Percentiles rank a stretch among this genome's conserved stretches.
Conservation (phyloP, 2,888 invertebrate species). For the Trisateles emortualis region DNA sequence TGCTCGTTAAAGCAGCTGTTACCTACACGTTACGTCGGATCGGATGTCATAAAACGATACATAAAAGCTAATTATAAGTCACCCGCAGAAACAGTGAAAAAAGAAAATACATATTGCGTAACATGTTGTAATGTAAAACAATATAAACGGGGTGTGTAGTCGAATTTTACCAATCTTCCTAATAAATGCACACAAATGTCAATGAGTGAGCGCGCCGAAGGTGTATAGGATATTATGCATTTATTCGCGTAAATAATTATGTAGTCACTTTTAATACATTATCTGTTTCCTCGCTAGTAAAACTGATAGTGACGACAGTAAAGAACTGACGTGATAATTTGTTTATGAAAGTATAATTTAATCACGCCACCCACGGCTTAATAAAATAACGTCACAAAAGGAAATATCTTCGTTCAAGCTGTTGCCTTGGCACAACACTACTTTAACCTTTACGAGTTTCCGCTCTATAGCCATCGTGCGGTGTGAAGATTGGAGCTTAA, state of each 20-base stretch:
- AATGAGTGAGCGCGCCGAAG: constrained; percentile 1
- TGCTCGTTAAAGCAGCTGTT: constrained; percentile 67
- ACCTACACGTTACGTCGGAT: constrained; percentile 70
- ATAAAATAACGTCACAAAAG: constrained; percentile 30
- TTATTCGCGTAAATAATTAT: constrained; percentile 3
- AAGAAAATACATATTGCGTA: constrained; percentile 41
- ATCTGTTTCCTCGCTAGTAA: not conserved
- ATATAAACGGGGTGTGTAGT: constrained; percentile 40
- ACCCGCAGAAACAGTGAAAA: constrained; percentile 49
- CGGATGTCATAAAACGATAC: constrained; percentile 78
- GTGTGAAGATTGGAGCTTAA: constrained; percentile 28
- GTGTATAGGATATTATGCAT: constrained; percentile 15
- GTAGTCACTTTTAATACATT: too few species aligned
- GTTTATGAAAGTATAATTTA: constrained; percentile 27
- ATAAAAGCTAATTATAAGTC: constrained; percentile 79
- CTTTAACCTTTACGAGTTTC: constrained; percentile 56
- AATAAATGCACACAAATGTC: constrained; percentile 9
- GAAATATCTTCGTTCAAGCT: constrained; percentile 9
- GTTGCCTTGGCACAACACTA: constrained; percentile 57
- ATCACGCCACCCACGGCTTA: constrained; percentile 20
- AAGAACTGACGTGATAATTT: constrained; percentile 11
- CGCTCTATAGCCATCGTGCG: constrained; percentile 40
- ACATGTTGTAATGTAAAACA: constrained; percentile 43
- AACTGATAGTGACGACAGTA: constrained; percentile 2
- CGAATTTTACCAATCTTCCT: constrained; percentile 26